Percentiles rank a stretch among this genome's conserved stretches.
Conservation (phyloP, 2,888 invertebrate genomes). For the Venusia cambrica region DNA sequence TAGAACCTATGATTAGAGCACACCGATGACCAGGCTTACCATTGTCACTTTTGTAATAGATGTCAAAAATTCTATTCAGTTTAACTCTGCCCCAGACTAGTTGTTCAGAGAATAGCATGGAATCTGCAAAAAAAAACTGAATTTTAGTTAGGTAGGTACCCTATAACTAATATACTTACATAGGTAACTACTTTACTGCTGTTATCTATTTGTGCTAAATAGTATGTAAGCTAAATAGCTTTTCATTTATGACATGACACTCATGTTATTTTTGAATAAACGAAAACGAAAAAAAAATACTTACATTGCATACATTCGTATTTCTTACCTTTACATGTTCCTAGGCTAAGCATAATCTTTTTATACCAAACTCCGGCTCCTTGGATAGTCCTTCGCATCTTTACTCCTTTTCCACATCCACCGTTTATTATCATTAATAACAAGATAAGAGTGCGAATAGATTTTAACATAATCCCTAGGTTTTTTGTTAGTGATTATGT, state of each 20-base stretch:
- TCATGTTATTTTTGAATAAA: too few species aligned
- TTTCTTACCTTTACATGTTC: conserved; percentile 55
- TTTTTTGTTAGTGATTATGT: not conserved
- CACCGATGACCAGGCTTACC: too few species aligned
- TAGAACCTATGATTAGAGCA: too few species aligned
- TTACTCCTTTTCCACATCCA: conserved; percentile 8
- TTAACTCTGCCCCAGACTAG: conserved; percentile 49
- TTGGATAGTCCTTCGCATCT: conserved; percentile 41
- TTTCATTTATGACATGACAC: too few species aligned
- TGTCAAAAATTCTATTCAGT: conserved; percentile 58
- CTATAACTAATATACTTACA: conserved; percentile 2
- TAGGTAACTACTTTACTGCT: not conserved
- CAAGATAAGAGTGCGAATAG: conserved; percentile 1
- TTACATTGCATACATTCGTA: not conserved
- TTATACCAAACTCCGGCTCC: conserved; percentile 54
- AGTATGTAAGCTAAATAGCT: too few species aligned
- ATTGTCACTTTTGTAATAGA: conserved; percentile 49
- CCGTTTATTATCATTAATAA: conserved; percentile 1
- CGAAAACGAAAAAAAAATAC: too few species aligned
- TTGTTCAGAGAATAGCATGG: conserved; percentile 46
- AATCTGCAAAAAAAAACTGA: conserved; percentile 37
- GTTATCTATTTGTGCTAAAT: too few species aligned
- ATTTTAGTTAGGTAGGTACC: conserved; percentile 1
- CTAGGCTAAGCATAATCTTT: conserved; percentile 53
- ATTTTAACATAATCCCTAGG: conserved; percentile 3